Conservation (phyloP, 1,140 invertebrate species). For the Aphelinus atriplicis region DNA sequence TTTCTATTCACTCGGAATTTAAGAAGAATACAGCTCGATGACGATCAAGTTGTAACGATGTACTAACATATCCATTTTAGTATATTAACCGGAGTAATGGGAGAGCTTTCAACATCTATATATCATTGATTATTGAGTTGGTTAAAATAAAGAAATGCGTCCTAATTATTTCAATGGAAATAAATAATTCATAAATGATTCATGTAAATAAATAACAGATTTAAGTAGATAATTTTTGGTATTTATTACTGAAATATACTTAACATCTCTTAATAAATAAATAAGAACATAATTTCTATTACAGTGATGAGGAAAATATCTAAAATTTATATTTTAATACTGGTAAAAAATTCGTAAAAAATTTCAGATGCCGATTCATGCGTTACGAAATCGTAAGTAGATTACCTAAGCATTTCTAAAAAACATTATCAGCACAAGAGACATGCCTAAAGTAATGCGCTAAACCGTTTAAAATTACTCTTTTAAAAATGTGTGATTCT, state of each 20-base stretch:
- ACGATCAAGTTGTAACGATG: too few species aligned
- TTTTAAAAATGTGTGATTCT: slow-evolving; percentile 25
- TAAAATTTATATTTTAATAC: slow-evolving; percentile 40
- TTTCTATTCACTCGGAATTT: too few species aligned
- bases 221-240: slow-evolving; percentile 35
- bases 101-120: too few species aligned
- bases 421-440: slow-evolving; percentile 31
- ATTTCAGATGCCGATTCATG: slow-evolving; percentile 34
- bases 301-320: slow-evolving; percentile 36
- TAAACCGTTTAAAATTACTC: slow-evolving; percentile 36
- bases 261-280: slow-evolving; percentile 40
- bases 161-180: too few species aligned
- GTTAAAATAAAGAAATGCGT: too few species aligned
- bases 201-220: not conserved
- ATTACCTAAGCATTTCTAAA: slow-evolving; percentile 37
- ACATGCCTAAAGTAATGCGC: slow-evolving; percentile 27
- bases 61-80: too few species aligned
- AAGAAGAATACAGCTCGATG: too few species aligned
- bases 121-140: too few species aligned
- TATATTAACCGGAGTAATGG: too few species aligned
- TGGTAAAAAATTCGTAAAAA: slow-evolving; percentile 39
- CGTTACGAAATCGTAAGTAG: slow-evolving; percentile 35
- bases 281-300: slow-evolving; percentile 35
- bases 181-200: not conserved
- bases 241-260: slow-evolving; percentile 42